phyloP scores from a whole-genome alignment of 1,140 invertebrate genomes.

The Cardiocondyla obscurior region DNA sequence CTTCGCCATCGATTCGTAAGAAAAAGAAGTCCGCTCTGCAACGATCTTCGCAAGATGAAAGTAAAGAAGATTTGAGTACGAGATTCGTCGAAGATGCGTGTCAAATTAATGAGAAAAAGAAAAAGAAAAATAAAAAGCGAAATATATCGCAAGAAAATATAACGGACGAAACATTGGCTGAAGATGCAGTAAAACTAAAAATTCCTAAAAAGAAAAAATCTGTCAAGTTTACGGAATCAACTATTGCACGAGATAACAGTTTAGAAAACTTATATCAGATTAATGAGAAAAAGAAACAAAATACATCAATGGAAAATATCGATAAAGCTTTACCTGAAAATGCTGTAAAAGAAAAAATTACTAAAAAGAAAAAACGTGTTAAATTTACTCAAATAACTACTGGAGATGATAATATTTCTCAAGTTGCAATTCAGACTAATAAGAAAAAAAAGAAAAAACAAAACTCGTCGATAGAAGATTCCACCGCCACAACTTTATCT shows the following conservation, averaged over 20 bases:
- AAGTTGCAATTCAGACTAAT: background rate
- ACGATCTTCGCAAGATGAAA: background rate
- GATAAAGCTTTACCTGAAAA: background rate
- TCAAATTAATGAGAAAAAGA: slow-evolving; percentile 16
- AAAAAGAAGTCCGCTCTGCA: background rate
- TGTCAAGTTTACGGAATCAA: background rate
- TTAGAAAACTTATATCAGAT: background rate
- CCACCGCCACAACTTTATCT: background rate
- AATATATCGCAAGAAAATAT: slow-evolving; percentile 9
- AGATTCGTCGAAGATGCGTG: slow-evolving; percentile 2
- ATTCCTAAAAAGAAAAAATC: slow-evolving; percentile 8
- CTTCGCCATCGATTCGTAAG: background rate
- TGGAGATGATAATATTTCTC: background rate
- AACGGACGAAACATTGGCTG: background rate
- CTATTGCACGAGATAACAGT: background rate
- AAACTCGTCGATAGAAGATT: background rate
- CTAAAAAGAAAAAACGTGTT: slow-evolving; percentile 4
- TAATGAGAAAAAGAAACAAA: background rate
- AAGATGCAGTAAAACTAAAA: background rate
- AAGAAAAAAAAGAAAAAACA: slow-evolving; percentile 1
- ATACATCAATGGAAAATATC: background rate
- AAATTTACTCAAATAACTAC: background rate
- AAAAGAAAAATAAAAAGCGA: slow-evolving; percentile 22
- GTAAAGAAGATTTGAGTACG: background rate
- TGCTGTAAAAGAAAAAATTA: background rate